These are phyloP conservation scores for Kryptolebias ocellatus DNA, from an alignment of 2,797 vertebrate species.

Conservation along the genomic window DNA sequence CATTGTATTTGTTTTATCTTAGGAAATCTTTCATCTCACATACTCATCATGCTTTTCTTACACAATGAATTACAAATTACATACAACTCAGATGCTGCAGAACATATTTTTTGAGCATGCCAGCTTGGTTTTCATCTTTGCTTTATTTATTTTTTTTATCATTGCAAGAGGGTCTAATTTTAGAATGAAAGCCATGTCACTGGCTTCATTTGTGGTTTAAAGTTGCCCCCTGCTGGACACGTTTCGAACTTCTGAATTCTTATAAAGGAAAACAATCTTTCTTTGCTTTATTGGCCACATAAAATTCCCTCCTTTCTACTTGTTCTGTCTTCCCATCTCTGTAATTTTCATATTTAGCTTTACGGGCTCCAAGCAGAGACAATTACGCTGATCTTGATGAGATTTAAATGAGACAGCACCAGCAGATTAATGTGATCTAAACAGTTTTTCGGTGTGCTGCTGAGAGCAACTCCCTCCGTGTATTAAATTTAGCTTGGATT, in stretches of 20 bases:
- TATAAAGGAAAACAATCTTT: conserved; percentile 38
- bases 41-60: conserved; percentile 42
- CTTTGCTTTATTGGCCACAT: conserved; percentile 42
- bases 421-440: conserved; percentile 49
- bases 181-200: conserved; percentile 33
- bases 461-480: conserved; percentile 35
- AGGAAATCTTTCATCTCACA: conserved; percentile 40
- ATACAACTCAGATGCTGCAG: conserved; percentile 46
- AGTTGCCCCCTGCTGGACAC: conserved; percentile 78
- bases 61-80: conserved; percentile 46
- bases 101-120: conserved; percentile 36
- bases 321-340: conserved; percentile 45
- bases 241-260: conserved; percentile 34
- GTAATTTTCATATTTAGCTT: conserved; percentile 59
- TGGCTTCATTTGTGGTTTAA: conserved; percentile 73
- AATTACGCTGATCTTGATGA: conserved; percentile 55
- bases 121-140: conserved; percentile 44
- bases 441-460: conserved; percentile 36
- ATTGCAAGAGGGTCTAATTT: conserved; percentile 39
- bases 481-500: conserved; percentile 54
- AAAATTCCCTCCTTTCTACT: conserved; percentile 35
- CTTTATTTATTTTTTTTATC: conserved; percentile 39
- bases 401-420: conserved; percentile 56
- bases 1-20: conserved; percentile 35
- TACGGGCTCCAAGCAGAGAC: conserved; percentile 52